phyloP scores from a whole-genome alignment of 2,888 invertebrate species.

The Leptopterna dolabrata region DNA sequence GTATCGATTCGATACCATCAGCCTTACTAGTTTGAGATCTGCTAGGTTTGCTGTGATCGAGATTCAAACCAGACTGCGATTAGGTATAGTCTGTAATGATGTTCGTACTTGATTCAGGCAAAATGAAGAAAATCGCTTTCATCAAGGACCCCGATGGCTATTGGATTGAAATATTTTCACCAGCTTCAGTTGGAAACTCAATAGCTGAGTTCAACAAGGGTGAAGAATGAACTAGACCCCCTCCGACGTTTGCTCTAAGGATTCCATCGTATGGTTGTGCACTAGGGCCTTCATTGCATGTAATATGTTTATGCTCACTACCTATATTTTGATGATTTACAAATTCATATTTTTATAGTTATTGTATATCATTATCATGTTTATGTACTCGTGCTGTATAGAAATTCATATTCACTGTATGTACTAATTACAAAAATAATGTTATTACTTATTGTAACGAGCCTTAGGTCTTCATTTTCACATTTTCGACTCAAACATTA shows the following conservation, averaged over 20 bases:
- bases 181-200: slow-evolving; percentile 19
- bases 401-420: not conserved
- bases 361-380: not conserved
- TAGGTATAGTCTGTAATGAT: too few species aligned
- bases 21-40: too few species aligned
- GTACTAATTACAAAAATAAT: not conserved
- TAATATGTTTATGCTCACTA: not conserved
- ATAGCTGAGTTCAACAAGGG: slow-evolving; percentile 9
- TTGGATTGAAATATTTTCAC: slow-evolving; percentile 90
- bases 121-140: slow-evolving; percentile 94
- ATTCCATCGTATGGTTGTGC: not conserved
- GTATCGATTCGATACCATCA: too few species aligned
- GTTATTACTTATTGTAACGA: not conserved
- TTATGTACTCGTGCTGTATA: not conserved
- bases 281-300: not conserved
- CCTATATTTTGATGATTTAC: not conserved
- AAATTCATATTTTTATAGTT: not conserved
- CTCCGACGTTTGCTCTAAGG: not conserved
- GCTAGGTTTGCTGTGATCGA: too few species aligned
- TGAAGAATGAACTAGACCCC: not conserved
- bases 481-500: too few species aligned
- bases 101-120: slow-evolving; percentile 73
- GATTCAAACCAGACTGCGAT: too few species aligned
- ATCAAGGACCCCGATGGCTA: slow-evolving; percentile 97
- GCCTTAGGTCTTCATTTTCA: not conserved